Evolutionary conservation across 2,113 vertebrate species (phyloP), one percentile per base, ranked within the genome.

Genomic region (Rafetus swinhoei): DNA sequence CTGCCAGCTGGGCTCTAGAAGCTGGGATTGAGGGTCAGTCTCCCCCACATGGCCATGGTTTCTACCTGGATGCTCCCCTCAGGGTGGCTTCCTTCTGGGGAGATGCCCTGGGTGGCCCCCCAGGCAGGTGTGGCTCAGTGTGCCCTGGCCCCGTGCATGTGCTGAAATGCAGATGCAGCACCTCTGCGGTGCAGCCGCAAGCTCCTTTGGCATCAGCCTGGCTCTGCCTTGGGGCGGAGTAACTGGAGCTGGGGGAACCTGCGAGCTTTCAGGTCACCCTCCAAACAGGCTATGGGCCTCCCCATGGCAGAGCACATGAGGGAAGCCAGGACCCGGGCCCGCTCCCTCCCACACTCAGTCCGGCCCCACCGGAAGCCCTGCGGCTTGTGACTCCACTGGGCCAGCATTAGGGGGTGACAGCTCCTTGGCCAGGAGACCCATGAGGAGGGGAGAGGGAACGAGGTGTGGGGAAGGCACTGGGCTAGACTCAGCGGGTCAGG

Each of bases 1-100:
- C 9, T 1, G 16, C 19, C 3, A 9, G n/a, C 13, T 18, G 21
- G 24, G 74, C 10, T 18, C 94, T 91, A 82, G 80, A 29, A 65
- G 60, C 29, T 65, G 60, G 90, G 82, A 84, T 93, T 93, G 92
- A 95, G 95, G 93, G 94, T 79, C 95, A 81, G 90, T 82, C 80
- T 93, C 82, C 86, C 84, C 16, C 39, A 25, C 57, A 88, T 86
- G 85, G 88, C 6, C 14, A 25, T 2, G 12, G 60, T 65, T 65
- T 65, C 60, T 65, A 29, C 62, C 29, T 65, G 14, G 14, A 16
- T 65, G 62, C 29, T 32, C 29, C 62, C 15, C 62, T 65, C 29
- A 65, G 62, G 14, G 15, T 65, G 29, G 62, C 15, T 32, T n/a
- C 29, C 62, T 65, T 16, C 29, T 65, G 62, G 62, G 29, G 62